A percentile compares a stretch with the other conserved stretches of the same genome.
phyloP scores from a whole-genome alignment of 1,140 invertebrate genomes.

The Drosophila arawakana region DNA sequence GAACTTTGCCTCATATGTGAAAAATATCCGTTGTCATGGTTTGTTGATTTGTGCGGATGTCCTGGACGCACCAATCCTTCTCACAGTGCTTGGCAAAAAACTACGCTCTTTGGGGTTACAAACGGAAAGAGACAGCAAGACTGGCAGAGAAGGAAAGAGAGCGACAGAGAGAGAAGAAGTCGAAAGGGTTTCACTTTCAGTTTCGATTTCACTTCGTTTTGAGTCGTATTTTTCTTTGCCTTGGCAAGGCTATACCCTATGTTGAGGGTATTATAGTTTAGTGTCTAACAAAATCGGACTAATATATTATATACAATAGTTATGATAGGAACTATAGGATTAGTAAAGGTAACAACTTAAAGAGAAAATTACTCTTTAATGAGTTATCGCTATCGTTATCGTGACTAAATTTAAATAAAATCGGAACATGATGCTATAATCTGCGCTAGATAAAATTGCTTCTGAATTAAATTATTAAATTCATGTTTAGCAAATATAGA shows the following conservation, averaged over 20 bases:
- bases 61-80: constrained; percentile 42
- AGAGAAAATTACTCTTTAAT: too few relatives aligned
- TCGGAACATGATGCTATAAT: too few relatives aligned
- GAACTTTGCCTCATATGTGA: constrained; percentile 58
- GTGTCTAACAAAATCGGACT: too few relatives aligned
- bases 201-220: constrained; percentile 54
- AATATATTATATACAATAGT: too few relatives aligned
- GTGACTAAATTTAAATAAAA: too few relatives aligned
- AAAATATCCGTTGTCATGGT: constrained; percentile 82
- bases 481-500: too few relatives aligned
- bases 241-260: not conserved
- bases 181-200: constrained; percentile 53
- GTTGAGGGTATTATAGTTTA: too few relatives aligned
- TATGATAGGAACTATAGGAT: too few relatives aligned
- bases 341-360: too few relatives aligned
- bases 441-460: too few relatives aligned
- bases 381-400: too few relatives aligned
- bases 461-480: too few relatives aligned
- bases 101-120: constrained; percentile 44
- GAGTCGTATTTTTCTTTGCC: constrained; percentile 32
- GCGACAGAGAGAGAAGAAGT: not conserved
- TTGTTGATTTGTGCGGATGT: constrained; percentile 75
- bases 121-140: not conserved
- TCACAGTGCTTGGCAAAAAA: not conserved
- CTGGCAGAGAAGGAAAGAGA: not conserved